Evolutionary conservation across 64 coral and sea anemone genomes (phyloP).

Genomic region (Porites australiensis): DNA sequence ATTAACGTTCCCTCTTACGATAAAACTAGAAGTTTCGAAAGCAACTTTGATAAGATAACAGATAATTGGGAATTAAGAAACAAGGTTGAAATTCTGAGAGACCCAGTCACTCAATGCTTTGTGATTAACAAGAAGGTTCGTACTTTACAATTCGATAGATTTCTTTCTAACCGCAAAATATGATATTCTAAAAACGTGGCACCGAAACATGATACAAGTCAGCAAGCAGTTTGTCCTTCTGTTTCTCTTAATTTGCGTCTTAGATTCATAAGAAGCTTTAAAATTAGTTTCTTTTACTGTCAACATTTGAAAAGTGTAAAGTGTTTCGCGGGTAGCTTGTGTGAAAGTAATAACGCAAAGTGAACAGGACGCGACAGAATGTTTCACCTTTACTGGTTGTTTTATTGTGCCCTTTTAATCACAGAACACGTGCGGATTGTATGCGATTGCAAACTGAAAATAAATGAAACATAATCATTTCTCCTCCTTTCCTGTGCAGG

Average conservation of each 20-base stretch:
- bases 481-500: not conserved
- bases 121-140: not conserved
- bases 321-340: not conserved
- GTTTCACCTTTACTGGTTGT: not conserved
- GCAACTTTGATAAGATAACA: slow-evolving; percentile 41
- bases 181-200: slow-evolving; percentile 56
- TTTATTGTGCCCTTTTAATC: slow-evolving; percentile 1
- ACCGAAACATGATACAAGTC: slow-evolving; percentile 1
- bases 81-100: slow-evolving; percentile 2
- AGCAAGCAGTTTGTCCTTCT: not conserved
- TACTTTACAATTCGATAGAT: not conserved
- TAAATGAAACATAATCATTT: not conserved
- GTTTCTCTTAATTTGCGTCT: not conserved
- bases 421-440: slow-evolving; percentile 28
- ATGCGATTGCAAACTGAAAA: slow-evolving; percentile 11
- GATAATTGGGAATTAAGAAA: slow-evolving; percentile 36
- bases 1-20: not conserved
- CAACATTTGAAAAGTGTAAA: slow-evolving; percentile 41
- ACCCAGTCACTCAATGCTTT: slow-evolving; percentile 21
- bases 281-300: slow-evolving; percentile 1
- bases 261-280: not conserved
- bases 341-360: not conserved
- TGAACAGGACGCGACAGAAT: not conserved
- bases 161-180: slow-evolving; percentile 46
- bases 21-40: slow-evolving; percentile 15